Evolutionary conservation across 2,888 invertebrate genomes (phyloP), one percentile per base, ranked within the genome.

Genomic region (Crepidodera aurea): DNA sequence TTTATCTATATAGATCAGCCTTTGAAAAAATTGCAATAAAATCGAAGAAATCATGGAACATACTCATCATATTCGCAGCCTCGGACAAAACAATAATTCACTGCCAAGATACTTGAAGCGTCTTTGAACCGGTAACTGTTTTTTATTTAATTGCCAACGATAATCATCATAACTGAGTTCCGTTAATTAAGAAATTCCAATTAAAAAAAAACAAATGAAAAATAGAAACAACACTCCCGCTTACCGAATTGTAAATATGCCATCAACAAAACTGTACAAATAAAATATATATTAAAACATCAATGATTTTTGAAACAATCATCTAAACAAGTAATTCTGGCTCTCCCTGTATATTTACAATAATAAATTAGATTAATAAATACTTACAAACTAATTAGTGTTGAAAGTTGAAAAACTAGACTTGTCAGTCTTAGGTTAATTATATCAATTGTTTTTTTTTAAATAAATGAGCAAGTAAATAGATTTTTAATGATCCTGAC

Each of bases 1-100:
- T n/a, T n/a, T n/a, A n/a, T n/a, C n/a, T 10, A 42, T 19, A 19
- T 22, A 40, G 7, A 40, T 40, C 32, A 58, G 46, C 18, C 48
- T 25, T 40, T 16, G 15, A 55, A 50, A 29, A 15, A 46, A 19
- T 42, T 53, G 22, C 18, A 50, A 50, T 15, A 57, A 68, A 64
- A 68, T 64, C 66, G 62, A 70, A 65, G 73, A 68, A 69, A 75
- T 74, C 75, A 75, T 77, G 78, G 78, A 79, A 80, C 80, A 71
- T 79, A 80, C 79, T 79, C 78, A 75, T 75, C 71, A 72, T 71
- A 71, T 73, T 70, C 75, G 73, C 71, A 71, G 76, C 75, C 73
- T 63, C 69, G 19, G 39, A 59, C 62, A 19, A 16, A 48, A 13
- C 8, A 29, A 48, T 48, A 27, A 27, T 25, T 25, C 40, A 40